A percentile compares a stretch with the other conserved stretches of the same genome.
Evolutionary conservation across 2,888 invertebrate genomes (phyloP).

Genomic region (Microctonus aethiopoides): DNA sequence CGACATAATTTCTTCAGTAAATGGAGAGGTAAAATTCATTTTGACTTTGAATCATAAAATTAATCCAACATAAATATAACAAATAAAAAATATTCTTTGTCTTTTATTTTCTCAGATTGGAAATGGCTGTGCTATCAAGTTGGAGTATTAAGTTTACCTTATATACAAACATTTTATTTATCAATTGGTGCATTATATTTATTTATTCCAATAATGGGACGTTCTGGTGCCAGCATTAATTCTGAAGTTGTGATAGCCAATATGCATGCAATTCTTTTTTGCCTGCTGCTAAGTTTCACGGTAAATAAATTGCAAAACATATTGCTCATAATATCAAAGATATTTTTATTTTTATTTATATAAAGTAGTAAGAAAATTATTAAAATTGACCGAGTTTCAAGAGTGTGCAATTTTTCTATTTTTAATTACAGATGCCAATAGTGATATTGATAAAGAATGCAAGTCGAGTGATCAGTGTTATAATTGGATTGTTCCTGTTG

Average conservation of each 20-base stretch:
- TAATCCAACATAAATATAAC: conserved; percentile 5
- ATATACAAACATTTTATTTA: conserved; percentile 77
- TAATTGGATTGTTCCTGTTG: conserved; percentile 70
- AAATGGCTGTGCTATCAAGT: conserved; percentile 72
- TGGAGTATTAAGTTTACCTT: conserved; percentile 71
- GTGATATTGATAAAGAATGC: conserved; percentile 67
- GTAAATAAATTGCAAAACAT: conserved; percentile 48
- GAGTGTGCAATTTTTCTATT: too few species aligned
- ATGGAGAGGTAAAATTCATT: conserved; percentile 67
- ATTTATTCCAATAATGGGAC: conserved; percentile 85
- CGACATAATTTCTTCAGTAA: conserved; percentile 69
- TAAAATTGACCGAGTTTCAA: too few species aligned
- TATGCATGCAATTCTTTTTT: conserved; percentile 67
- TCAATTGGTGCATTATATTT: conserved; percentile 77
- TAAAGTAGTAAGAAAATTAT: too few species aligned
- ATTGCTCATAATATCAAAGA: not conserved
- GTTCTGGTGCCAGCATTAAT: conserved; percentile 77
- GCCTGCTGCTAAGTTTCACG: conserved; percentile 67
- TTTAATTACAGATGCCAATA: conserved; percentile 63
- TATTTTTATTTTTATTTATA: too few species aligned
- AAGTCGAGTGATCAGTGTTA: conserved; percentile 69
- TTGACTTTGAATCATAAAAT: conserved; percentile 2
- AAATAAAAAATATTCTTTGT: conserved; percentile 5
- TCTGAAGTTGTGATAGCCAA: conserved; percentile 77
- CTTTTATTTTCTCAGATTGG: conserved; percentile 65